Base-by-base conservation (phyloP, 1,140 invertebrate species). In the Helicoverpa zea region DNA sequence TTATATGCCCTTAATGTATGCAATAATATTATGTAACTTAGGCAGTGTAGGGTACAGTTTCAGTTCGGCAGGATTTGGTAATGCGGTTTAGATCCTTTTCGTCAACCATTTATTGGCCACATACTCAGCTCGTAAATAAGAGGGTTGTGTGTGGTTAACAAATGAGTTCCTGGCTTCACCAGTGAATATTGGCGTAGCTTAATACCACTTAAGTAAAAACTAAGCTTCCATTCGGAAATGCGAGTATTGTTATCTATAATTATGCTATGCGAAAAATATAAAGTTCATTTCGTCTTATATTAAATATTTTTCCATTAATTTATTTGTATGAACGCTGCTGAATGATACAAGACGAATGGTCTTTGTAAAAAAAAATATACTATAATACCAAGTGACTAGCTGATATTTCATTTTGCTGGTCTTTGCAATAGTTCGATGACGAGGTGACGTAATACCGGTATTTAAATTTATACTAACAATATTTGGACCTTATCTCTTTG, bases 171-270 rank as follows among this genome's bases (percentile, higher is more conserved):
- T 61, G 56, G 73, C 47, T 75, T 49, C 49, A 61, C 73, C 73
- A 75, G 58, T 75, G 73, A 77, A 29, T 52, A 59, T 75, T 47
- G 54, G 72, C 30, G 29, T 66, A 77, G 61, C 51, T 58, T 73
- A 64, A 63, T 47, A 47, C 30, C 23, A 49, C 13, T 23, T 18
- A 7, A 59, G 10, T 49, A 43, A 35, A 59, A 14, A 16, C 29
- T n/a, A 73, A 3, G 13, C 35, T 58, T 73, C 51, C 51, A 73
- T n/a, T 73, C 5, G 70, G 70, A 73, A 73, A 73, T 58, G 4
- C 12, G 10, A 51, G 51, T 58, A 43, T 51, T 52, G 52, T 58
- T 73, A 43, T 54, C 70, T 73, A 73, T 35, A 43, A 9, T 13
- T 11, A 72, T 56, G 51, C 51, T 2, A 43, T 73, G 52, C 30